Evolutionary conservation across 2,888 invertebrate genomes (phyloP).

Genomic region (Acronicta alni): DNA sequence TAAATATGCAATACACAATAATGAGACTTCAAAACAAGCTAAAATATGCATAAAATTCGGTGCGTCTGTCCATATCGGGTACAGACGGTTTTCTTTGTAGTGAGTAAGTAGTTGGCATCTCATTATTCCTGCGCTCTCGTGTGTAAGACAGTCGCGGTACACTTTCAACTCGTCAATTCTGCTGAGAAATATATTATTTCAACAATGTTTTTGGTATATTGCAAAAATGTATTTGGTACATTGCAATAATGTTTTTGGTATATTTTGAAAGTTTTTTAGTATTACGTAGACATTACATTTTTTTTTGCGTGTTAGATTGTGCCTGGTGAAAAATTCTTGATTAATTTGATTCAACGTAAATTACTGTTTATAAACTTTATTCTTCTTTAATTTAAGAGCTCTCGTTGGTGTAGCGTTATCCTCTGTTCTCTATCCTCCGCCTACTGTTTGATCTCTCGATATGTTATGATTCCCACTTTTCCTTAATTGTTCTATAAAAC

Average conservation of each 20-base stretch:
- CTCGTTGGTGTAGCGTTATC: no score
- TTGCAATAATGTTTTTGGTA: conserved; percentile 46
- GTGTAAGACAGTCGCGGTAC: conserved; percentile 68
- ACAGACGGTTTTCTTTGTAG: conserved; percentile 66
- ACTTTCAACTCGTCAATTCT: conserved; percentile 50
- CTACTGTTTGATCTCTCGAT: no score
- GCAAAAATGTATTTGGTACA: no score
- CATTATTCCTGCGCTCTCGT: conserved; percentile 81
- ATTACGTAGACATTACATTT: not conserved
- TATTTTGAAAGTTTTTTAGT: conserved; percentile 17
- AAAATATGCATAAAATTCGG: conserved; percentile 29
- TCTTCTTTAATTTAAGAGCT: no score
- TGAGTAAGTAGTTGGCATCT: conserved; percentile 74
- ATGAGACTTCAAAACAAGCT: conserved; percentile 4
- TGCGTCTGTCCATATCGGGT: conserved; percentile 56
- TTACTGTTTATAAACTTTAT: no score
- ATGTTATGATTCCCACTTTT: no score
- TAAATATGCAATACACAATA: not conserved
- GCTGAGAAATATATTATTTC: conserved; percentile 42
- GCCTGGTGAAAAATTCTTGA: no score
- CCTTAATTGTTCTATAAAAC: no score
- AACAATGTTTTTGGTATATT: conserved; percentile 44
- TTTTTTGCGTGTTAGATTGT: no score
- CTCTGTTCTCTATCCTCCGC: no score
- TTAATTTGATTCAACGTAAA: no score